Base-by-base conservation (phyloP, 1,140 invertebrate genomes). In the Gonatopus flavifemur region DNA sequence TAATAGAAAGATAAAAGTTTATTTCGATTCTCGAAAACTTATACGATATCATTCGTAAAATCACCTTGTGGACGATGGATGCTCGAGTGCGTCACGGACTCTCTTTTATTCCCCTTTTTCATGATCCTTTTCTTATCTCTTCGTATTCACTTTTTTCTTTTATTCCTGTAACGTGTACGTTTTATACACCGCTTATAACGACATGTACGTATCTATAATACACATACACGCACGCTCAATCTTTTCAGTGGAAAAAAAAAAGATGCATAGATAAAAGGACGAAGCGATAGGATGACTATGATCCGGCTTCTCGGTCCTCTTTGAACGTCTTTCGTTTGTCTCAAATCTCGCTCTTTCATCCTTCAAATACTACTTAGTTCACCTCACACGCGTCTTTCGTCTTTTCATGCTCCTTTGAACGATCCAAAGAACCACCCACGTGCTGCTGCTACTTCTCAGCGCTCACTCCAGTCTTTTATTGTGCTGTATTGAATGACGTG, bases 251-350 rank as follows among this genome's bases (percentile, higher is more conserved):
- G n/a, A n/a, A n/a, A n/a, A n/a, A n/a, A n/a, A n/a, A 47, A 21
- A 66, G 67, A 70, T 70, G 63, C 63, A 68, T 66, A 67, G 64
- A 67, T 68, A 70, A 65, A 55, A 39, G n/a, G 18, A 35, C 22
- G 43, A 51, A 61, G 59, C 39, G 53, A 65, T 57, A 55, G n/a
- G n/a, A n/a, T n/a, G n/a, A n/a, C n/a, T n/a, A n/a, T 40, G 59
- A 62, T 59, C 59, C 56, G 52, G 52, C 56, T 56, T 39, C 46
- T 59, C 54, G 8, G 24, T 56, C 50, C 38, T 52, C 48, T 50
- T 56, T 48, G 48, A 56, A 52, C 45, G 48, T 51, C 35, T 47
- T 50, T 53, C 45, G 35, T 48, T 39, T 51, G 42, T 37, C 41
- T 49, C 30, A 48, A 37, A 38, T 48, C 28, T 48, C 44, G 40